A percentile compares a stretch with the other conserved stretches of the same genome.
Conservation (phyloP, 2,888 invertebrate species). For the Xestia c-nigrum region DNA sequence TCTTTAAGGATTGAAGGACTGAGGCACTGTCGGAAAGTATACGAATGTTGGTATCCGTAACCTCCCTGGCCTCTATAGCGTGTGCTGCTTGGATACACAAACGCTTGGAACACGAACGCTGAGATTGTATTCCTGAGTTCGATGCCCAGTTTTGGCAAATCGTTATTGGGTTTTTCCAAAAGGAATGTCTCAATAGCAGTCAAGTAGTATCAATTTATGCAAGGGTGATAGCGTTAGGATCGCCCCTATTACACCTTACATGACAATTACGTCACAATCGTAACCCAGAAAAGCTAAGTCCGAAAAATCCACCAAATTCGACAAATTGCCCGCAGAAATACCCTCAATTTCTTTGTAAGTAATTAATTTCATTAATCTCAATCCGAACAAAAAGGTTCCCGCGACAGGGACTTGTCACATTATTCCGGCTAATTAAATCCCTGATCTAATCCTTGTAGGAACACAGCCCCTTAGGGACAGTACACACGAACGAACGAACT, state of each 20-base stretch:
- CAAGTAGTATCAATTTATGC: background rate
- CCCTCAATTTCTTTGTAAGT: conserved; percentile 40
- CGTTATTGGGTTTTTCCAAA: background rate
- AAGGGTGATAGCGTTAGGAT: background rate
- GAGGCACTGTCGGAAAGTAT: no score
- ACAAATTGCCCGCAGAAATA: background rate
- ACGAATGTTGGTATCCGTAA: no score
- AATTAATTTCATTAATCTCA: conserved; percentile 61
- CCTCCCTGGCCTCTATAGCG: no score
- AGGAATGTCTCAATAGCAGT: background rate
- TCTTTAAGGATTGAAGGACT: no score
- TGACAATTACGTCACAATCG: background rate
- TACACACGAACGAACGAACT: conserved; percentile 25
- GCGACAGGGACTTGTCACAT: conserved; percentile 55
- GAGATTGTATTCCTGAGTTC: background rate
- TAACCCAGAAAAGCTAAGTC: background rate
- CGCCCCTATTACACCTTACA: background rate
- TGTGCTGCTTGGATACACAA: no score
- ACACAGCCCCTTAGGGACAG: conserved; percentile 36
- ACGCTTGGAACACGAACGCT: no score
- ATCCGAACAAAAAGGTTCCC: conserved; percentile 47
- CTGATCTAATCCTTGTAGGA: conserved; percentile 55
- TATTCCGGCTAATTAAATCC: conserved; percentile 63
- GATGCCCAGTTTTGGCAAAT: background rate
- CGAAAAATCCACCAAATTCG: background rate